phyloP scores from a whole-genome alignment of 1,140 invertebrate species.

The Caenorhabditis briggsae region DNA sequence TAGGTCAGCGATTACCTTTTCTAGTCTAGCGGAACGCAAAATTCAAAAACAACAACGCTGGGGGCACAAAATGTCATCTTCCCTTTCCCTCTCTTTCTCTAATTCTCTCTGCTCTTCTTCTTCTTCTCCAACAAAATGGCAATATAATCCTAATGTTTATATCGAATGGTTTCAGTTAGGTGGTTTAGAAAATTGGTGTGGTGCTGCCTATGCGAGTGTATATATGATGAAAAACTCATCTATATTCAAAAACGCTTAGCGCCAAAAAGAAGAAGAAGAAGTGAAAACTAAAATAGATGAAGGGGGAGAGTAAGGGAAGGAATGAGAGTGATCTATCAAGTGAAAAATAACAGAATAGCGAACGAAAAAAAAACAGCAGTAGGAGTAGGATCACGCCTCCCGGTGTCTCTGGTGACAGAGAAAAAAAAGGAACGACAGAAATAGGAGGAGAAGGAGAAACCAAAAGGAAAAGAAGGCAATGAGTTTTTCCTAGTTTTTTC shows the following conservation, averaged over 20 bases:
- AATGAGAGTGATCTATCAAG: background rate
- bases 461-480: constrained; percentile 8
- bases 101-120: no score
- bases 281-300: background rate
- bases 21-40: no score
- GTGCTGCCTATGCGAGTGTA: no score
- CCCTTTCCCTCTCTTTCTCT: no score
- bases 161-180: no score
- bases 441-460: background rate
- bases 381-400: constrained; percentile 25
- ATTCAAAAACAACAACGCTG: no score
- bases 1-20: no score
- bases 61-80: no score
- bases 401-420: background rate
- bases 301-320: background rate
- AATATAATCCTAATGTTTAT: no score
- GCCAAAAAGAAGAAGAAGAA: no score
- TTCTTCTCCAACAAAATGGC: no score
- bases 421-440: background rate
- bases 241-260: constrained; percentile 22
- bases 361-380: background rate
- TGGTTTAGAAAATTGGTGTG: background rate
- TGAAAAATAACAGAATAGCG: constrained; percentile 1
- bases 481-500: constrained; percentile 13
- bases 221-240: background rate